Conservation (phyloP, 92 coral and sea anemone species). For the Nematostella vectensis region DNA sequence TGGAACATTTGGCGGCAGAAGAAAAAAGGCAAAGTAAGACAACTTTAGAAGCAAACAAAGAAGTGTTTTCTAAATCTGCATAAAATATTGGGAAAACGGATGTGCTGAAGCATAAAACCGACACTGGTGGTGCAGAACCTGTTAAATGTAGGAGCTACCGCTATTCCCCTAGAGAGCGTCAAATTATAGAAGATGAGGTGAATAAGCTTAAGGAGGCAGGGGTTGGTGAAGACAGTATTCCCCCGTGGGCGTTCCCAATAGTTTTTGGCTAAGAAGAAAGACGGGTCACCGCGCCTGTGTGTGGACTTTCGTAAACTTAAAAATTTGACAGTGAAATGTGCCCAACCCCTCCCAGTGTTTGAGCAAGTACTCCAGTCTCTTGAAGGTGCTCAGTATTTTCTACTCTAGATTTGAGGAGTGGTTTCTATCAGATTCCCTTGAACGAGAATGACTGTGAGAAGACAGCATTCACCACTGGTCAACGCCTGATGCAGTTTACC, state of each 20-base stretch:
- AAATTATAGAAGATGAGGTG: neutral
- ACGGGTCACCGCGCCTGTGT: neutral
- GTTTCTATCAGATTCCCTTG: conserved; percentile 1
- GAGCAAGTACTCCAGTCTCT: conserved; percentile 4
- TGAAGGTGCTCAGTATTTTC: neutral
- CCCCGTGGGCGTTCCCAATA: neutral
- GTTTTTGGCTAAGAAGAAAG: neutral
- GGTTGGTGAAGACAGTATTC: neutral
- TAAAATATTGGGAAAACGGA: conserved; percentile 3
- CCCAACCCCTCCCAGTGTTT: conserved; percentile 1
- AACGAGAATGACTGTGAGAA: neutral
- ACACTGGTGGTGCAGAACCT: conserved; percentile 5
- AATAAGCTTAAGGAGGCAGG: neutral
- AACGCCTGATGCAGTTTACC: conserved; percentile 2
- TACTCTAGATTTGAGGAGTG: neutral
- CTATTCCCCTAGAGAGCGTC: neutral
- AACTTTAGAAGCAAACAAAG: neutral
- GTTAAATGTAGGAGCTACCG: neutral
- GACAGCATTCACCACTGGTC: conserved; percentile 3
- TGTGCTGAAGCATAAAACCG: conserved; percentile 2
- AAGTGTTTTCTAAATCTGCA: conserved; percentile 3
- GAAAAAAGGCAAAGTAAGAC: conserved; percentile 1
- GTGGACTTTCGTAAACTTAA: neutral
- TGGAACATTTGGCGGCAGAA: conserved; percentile 3
- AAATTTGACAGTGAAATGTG: neutral